A percentile compares a stretch with the other conserved stretches of the same genome.
Evolutionary conservation across 1,140 invertebrate species (phyloP).

Genomic region (Drosophila simulans): DNA sequence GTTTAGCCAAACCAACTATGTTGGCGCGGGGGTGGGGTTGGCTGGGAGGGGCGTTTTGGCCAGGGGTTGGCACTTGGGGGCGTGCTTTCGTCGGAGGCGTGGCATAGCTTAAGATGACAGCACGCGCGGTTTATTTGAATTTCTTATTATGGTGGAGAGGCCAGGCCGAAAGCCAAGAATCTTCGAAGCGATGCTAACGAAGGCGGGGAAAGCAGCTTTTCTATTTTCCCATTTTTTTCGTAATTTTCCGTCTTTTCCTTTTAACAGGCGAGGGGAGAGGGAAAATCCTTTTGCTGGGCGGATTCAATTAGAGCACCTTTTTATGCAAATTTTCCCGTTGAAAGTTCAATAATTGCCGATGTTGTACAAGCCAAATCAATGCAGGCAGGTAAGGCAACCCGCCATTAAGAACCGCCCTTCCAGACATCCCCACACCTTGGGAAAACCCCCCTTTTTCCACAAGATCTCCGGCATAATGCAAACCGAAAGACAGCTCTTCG

Average conservation of each 20-base stretch:
- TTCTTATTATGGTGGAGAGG: conserved; percentile 72
- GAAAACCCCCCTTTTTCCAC: background rate
- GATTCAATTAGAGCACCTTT: conserved; percentile 80
- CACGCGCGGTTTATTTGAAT: conserved; percentile 82
- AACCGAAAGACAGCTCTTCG: conserved; percentile 42
- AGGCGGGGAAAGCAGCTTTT: conserved; percentile 40
- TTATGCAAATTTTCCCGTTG: conserved; percentile 69
- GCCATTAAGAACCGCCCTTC: conserved; percentile 22
- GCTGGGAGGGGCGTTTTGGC: background rate
- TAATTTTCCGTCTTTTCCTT: conserved; percentile 57
- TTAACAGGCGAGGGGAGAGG: conserved; percentile 15
- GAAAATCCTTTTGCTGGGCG: conserved; percentile 66
- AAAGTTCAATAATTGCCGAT: conserved; percentile 77
- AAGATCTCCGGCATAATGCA: conserved; percentile 41
- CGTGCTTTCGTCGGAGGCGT: conserved; percentile 66
- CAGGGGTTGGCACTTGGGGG: conserved; percentile 35
- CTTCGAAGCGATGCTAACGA: background rate
- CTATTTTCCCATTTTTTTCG: conserved; percentile 21
- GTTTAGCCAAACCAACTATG: conserved; percentile 78
- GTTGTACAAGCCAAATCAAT: conserved; percentile 80
- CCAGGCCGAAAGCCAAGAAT: conserved; percentile 8
- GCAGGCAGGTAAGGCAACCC: conserved; percentile 57
- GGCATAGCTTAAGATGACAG: conserved; percentile 82
- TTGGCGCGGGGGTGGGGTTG: background rate
- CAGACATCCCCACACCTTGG: background rate